phyloP scores from a whole-genome alignment of 2,113 vertebrate genomes.

The Desmodus rotundus region DNA sequence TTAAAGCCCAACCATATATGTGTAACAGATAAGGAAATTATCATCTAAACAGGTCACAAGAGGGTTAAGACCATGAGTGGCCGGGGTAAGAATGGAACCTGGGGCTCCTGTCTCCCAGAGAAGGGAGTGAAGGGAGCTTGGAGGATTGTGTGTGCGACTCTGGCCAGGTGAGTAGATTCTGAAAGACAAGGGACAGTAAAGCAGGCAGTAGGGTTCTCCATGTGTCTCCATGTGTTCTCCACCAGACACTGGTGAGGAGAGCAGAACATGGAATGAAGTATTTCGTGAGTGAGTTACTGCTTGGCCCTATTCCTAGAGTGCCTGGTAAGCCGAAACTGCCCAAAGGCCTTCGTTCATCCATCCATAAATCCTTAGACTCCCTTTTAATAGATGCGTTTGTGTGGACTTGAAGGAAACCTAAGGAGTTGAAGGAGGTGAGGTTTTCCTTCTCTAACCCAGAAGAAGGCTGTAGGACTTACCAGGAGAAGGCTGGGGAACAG shows the following conservation, averaged over 20 bases:
- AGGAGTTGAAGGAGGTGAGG: not conserved
- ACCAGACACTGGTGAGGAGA: not conserved
- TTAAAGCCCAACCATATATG: not conserved
- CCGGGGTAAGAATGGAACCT: not conserved
- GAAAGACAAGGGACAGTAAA: not conserved
- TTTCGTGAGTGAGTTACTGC: not conserved
- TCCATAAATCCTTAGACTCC: not conserved
- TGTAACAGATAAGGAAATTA: not conserved
- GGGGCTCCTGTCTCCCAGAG: not conserved
- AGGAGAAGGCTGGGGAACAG: not conserved
- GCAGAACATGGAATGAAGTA: not conserved
- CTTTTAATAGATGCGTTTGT: not conserved
- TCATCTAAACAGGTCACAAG: not conserved
- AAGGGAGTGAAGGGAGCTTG: not conserved
- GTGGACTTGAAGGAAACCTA: not conserved
- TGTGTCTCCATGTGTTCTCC: not conserved
- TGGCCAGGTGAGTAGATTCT: not conserved
- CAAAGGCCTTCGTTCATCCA: not conserved
- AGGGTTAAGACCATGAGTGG: not conserved
- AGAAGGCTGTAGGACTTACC: not conserved
- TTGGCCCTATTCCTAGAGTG: conserved; percentile 20
- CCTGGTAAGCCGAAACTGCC: not conserved
- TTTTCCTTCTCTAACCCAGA: not conserved
- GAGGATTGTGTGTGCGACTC: not conserved
- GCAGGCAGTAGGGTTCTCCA: not conserved